Conservation (phyloP, 2,797 vertebrate genomes). For the Manis crassicaudata region DNA sequence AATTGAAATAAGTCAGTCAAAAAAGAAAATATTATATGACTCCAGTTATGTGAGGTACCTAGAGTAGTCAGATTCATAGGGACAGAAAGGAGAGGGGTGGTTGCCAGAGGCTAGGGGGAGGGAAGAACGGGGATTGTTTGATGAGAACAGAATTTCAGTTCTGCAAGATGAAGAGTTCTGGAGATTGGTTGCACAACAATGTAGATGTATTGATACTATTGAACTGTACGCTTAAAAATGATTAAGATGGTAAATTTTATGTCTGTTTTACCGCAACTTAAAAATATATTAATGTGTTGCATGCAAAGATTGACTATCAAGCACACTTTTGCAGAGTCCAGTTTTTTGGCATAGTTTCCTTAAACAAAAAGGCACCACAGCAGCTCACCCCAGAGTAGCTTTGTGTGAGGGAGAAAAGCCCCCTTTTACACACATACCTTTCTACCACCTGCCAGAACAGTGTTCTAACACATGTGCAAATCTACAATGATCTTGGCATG, state of each 20-base stretch:
- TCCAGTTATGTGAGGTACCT: not conserved
- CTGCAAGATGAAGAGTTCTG: not conserved
- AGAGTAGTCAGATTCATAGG: not conserved
- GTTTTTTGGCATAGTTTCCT: not conserved
- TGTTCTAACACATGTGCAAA: not conserved
- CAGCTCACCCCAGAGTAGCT: not conserved
- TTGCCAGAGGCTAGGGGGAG: not conserved
- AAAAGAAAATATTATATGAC: not conserved
- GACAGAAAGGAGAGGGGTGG: not conserved
- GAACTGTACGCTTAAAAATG: not conserved
- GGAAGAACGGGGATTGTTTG: not conserved
- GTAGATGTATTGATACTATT: not conserved
- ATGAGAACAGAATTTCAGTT: not conserved
- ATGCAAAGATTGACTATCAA: not conserved
- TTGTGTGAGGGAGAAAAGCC: not conserved
- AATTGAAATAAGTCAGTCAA: not conserved
- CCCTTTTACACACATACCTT: not conserved
- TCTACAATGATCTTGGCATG: not conserved
- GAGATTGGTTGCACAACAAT: not conserved
- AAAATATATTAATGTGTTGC: not conserved
- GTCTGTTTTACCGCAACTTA: not conserved
- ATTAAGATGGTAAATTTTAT: not conserved
- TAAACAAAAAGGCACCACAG: not conserved
- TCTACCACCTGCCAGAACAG: not conserved
- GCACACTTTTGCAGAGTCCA: not conserved